phyloP scores from a whole-genome alignment of 2,888 invertebrate species.

The Litoditis marina region DNA sequence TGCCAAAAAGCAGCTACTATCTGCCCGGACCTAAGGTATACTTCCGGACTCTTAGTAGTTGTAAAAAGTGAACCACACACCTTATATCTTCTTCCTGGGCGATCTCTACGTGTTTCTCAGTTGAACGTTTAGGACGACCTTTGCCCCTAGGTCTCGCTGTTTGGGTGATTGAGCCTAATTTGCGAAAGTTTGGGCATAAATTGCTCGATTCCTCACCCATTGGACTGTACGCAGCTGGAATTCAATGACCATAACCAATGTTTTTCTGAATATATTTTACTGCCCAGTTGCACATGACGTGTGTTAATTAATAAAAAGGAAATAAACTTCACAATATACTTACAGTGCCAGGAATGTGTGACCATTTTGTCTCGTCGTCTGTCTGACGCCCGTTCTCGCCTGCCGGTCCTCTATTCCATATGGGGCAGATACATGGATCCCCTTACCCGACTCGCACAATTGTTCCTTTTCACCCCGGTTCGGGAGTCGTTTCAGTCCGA shows the following conservation, averaged over 20 bases:
- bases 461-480: constrained; percentile 34
- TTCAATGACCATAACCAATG: background rate
- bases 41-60: background rate
- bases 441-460: constrained; percentile 30
- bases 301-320: background rate
- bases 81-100: background rate
- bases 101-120: no score
- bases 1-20: constrained; percentile 10
- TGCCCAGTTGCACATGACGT: background rate
- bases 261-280: background rate
- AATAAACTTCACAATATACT: background rate
- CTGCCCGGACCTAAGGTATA: constrained; percentile 19
- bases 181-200: no score
- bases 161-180: background rate
- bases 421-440: constrained; percentile 31
- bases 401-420: constrained; percentile 25
- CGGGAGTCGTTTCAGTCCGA: constrained; percentile 28
- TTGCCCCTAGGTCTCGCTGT: background rate
- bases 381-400: constrained; percentile 29
- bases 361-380: constrained; percentile 20
- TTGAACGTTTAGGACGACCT: no score
- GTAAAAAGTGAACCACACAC: background rate
- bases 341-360: constrained; percentile 21
- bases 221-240: no score
- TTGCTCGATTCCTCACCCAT: no score